Evolutionary conservation across 2,113 vertebrate species (phyloP).

Genomic region (Euleptes europaea): DNA sequence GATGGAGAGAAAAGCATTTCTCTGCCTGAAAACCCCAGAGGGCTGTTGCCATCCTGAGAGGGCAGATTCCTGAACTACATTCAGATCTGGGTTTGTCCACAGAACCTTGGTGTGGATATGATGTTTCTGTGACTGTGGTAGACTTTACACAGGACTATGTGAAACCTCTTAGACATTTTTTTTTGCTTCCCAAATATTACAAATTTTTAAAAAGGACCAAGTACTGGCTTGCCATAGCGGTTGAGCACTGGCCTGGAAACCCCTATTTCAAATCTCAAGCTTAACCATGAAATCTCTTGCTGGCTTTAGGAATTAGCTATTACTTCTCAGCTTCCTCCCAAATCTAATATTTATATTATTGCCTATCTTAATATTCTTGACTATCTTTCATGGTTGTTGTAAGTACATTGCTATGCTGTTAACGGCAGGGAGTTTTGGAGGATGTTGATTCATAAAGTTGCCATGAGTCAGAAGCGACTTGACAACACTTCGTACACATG

Average conservation of each 20-base stretch:
- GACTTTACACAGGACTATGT: background rate
- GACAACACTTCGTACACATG: no score
- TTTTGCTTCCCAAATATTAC: background rate
- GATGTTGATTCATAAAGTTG: no score
- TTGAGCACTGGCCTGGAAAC: background rate
- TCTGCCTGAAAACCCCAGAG: no score
- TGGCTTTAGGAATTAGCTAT: background rate
- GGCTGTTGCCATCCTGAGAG: no score
- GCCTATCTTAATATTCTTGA: background rate
- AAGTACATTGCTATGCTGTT: background rate
- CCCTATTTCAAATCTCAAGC: background rate
- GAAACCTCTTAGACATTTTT: background rate
- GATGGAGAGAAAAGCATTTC: no score
- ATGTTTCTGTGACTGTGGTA: background rate
- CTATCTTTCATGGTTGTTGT: background rate
- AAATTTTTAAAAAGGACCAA: background rate
- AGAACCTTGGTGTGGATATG: background rate
- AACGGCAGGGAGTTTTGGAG: no score
- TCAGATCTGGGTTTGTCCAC: background rate
- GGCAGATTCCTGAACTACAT: no score
- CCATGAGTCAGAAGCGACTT: no score
- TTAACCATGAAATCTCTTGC: background rate
- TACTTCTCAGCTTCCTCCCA: background rate
- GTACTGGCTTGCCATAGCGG: background rate
- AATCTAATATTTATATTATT: background rate